Evolutionary conservation across 2,797 vertebrate species (phyloP), one percentile per base, ranked within the genome.

Genomic region (Trachops cirrhosus): DNA sequence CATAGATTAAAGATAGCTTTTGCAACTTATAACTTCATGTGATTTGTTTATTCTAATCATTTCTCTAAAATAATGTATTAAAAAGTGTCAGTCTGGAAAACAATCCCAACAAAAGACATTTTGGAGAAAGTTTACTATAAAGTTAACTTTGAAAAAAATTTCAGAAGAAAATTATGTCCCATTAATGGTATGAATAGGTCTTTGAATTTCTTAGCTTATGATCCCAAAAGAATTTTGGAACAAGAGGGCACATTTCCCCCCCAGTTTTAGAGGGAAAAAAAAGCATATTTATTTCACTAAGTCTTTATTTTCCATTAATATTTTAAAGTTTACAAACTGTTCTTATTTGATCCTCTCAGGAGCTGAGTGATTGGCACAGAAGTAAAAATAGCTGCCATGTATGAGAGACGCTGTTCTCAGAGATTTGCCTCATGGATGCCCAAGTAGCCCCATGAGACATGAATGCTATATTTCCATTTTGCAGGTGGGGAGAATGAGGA

Each of bases 141-240:
- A 83, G 82, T 89, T 87, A 93, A 92, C 89, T 96, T 96, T 88
- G 70, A 95, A 95, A 95, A 92, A 95, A 86, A 26, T 78, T 77
- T 96, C 96, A 92, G 71, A 95, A 92, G 41, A 93, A 95, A 95
- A 93, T 79, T 74, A 62, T 88, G n/a, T 92, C 46, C 75, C 87
- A 48, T 92, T 96, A 97, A 96, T 93, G 77, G 39, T 59, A 86
- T 92, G 75, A 91, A 92, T 95, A 86, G 15, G 86, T 95, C 46
- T 96, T 95, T 87, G 57, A 41, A 41, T 83, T 86, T 94, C 87
- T 94, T 92, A 96, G 74, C 82, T 95, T 78, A 93, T 93, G 92
- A 95, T 92, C 90, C 68, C 95, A 95, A 78, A 96, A 87, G 64
- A 32, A 88, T 96, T 96, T 97, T 96, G 71, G 91, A 97, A 94